These are phyloP conservation scores for Nemapogon koenigi DNA, from an alignment of 2,888 invertebrate species.

Conservation along the genomic window DNA sequence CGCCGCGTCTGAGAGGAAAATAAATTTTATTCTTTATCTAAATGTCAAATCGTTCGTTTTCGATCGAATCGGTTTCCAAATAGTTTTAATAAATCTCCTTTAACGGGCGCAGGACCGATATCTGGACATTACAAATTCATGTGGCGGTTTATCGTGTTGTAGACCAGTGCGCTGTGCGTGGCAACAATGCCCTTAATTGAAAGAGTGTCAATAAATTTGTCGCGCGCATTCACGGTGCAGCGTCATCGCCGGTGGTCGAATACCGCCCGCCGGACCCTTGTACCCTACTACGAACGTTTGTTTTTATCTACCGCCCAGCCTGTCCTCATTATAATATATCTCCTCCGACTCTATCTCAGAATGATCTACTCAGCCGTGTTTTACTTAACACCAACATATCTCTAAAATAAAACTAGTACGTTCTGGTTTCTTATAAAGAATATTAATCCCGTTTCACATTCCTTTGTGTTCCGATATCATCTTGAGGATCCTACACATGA, in stretches of 20 bases:
- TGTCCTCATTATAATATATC: constrained; percentile 54
- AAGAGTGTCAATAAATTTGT: constrained; percentile 66
- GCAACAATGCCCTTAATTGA: constrained; percentile 63
- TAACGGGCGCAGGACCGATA: constrained; percentile 52
- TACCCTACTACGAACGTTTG: constrained; percentile 39
- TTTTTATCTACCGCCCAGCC: constrained; percentile 50
- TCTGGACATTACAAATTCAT: constrained; percentile 48
- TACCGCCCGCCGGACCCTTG: constrained; percentile 38
- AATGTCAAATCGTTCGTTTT: constrained; percentile 63
- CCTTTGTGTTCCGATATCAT: no score
- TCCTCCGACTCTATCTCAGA: constrained; percentile 36
- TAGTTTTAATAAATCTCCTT: constrained; percentile 66
- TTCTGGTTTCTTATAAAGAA: constrained; percentile 14
- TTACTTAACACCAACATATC: constrained; percentile 15
- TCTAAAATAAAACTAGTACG: constrained; percentile 12
- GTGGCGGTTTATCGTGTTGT: constrained; percentile 58
- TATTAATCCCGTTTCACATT: constrained; percentile 18
- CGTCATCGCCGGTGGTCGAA: constrained; percentile 53
- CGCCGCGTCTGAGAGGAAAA: constrained; percentile 52
- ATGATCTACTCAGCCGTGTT: constrained; percentile 36
- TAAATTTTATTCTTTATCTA: constrained; percentile 64
- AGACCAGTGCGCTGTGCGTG: constrained; percentile 45
- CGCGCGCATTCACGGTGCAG: constrained; percentile 22
- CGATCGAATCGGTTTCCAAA: constrained; percentile 65
- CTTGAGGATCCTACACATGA: no score